phyloP scores from a whole-genome alignment of 2,113 vertebrate species.

The Gavia stellata region DNA sequence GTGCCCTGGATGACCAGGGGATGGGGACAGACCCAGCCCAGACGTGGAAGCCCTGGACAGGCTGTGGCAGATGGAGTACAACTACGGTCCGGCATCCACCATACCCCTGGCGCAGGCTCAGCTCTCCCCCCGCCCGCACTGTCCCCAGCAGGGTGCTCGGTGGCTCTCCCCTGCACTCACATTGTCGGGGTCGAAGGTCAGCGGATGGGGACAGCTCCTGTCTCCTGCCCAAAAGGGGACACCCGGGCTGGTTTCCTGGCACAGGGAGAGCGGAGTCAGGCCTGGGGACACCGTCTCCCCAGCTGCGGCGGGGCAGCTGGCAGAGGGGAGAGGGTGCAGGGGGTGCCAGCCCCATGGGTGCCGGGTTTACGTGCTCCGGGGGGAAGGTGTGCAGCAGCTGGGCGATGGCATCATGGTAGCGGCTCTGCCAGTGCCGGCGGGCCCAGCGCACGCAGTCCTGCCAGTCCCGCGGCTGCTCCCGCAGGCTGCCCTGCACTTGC shows the following conservation, averaged over 20 bases:
- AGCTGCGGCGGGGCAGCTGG: accelerated
- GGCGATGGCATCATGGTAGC: conserved; percentile 68
- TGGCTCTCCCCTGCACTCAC: conserved; percentile 64
- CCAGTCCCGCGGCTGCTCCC: conserved; percentile 65
- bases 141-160: accelerated
- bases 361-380: conserved; percentile 53
- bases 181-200: conserved; percentile 74
- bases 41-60: neutral
- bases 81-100: neutral
- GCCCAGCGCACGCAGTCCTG: conserved; percentile 80
- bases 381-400: conserved; percentile 79
- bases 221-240: conserved; percentile 80
- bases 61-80: neutral
- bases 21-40: neutral
- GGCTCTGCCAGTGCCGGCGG: conserved; percentile 71
- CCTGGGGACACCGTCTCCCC: accelerated
- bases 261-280: neutral
- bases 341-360: accelerated
- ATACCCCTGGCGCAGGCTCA: neutral
- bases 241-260: conserved; percentile 69
- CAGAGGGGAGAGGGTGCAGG: accelerated
- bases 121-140: neutral
- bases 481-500: conserved; percentile 61
- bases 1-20: neutral
- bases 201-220: conserved; percentile 77